These are phyloP conservation scores for Sinhomidia bicolor DNA, from an alignment of 2,888 invertebrate genomes.

Conservation along the genomic window DNA sequence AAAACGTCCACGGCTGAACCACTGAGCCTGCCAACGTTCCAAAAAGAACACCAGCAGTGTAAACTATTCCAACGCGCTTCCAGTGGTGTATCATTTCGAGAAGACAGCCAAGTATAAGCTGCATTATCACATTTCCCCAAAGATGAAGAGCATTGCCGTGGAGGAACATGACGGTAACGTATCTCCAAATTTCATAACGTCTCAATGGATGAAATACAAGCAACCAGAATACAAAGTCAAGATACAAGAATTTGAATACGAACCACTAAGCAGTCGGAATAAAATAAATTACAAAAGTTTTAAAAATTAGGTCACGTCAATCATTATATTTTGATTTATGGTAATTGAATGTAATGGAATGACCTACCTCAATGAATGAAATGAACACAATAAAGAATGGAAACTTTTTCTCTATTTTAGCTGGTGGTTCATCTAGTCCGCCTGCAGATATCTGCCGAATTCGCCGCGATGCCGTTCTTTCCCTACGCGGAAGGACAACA, in stretches of 20 bases:
- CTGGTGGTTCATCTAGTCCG: conserved; percentile 39
- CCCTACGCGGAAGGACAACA: conserved; percentile 57
- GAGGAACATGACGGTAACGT: conserved; percentile 89
- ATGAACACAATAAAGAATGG: conserved; percentile 61
- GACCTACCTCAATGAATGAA: conserved; percentile 44
- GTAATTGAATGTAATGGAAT: too few relatives aligned
- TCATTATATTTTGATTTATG: too few relatives aligned
- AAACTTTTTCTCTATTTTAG: conserved; percentile 64
- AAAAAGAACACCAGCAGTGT: conserved; percentile 67
- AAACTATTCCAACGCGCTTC: conserved; percentile 59
- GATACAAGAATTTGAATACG: not conserved
- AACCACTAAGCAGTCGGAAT: not conserved
- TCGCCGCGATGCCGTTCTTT: conserved; percentile 56
- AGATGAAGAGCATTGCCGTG: conserved; percentile 84
- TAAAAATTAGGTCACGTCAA: too few relatives aligned
- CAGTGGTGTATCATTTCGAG: conserved; percentile 61
- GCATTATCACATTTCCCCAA: conserved; percentile 63
- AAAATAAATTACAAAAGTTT: not conserved
- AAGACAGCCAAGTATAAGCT: conserved; percentile 61
- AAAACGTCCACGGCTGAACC: conserved; percentile 88
- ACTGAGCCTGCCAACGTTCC: conserved; percentile 88
- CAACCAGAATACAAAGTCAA: too few relatives aligned
- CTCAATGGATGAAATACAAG: conserved; percentile 85
- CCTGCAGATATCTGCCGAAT: conserved; percentile 53
- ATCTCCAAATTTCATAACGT: conserved; percentile 89